These are phyloP conservation scores for Drusus annulatus DNA, from an alignment of 1,140 invertebrate genomes.

Conservation along the genomic window DNA sequence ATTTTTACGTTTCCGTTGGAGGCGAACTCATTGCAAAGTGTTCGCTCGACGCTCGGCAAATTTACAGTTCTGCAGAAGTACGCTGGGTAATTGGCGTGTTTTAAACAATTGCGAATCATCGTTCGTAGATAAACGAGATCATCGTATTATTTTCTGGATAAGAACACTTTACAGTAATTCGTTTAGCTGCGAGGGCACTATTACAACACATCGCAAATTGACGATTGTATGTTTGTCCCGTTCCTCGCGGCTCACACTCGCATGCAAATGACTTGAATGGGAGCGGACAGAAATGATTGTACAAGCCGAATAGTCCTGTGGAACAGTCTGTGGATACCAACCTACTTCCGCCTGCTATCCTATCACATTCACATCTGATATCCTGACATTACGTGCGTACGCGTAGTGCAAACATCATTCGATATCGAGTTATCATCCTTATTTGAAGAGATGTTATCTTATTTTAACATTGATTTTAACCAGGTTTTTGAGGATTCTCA, in stretches of 20 bases:
- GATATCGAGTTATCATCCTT: not conserved
- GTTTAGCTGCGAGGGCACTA: constrained; percentile 32
- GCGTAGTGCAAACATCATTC: constrained; percentile 9
- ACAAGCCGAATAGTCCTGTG: constrained; percentile 29
- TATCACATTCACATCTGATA: not conserved
- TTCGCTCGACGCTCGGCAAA: not conserved
- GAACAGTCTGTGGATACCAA: constrained; percentile 15
- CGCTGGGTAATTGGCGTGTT: not conserved
- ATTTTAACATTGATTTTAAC: no score
- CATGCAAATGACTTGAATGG: constrained; percentile 21
- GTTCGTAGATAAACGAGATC: constrained; percentile 9
- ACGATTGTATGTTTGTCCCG: constrained; percentile 23
- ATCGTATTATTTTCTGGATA: constrained; percentile 36
- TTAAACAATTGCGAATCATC: not conserved
- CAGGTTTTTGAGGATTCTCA: no score
- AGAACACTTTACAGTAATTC: constrained; percentile 41
- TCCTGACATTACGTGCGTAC: constrained; percentile 16
- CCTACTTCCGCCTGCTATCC: constrained; percentile 9
- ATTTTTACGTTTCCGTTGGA: constrained; percentile 31
- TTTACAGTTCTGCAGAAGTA: no score
- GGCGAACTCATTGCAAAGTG: not conserved
- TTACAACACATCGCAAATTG: constrained; percentile 30
- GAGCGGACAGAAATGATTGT: constrained; percentile 34
- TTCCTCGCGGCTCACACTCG: constrained; percentile 7
- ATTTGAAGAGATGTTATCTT: no score